Percentiles rank a stretch among this genome's conserved stretches.
Conservation (phyloP, 2,888 invertebrate genomes). For the Drosophila quinaria region DNA sequence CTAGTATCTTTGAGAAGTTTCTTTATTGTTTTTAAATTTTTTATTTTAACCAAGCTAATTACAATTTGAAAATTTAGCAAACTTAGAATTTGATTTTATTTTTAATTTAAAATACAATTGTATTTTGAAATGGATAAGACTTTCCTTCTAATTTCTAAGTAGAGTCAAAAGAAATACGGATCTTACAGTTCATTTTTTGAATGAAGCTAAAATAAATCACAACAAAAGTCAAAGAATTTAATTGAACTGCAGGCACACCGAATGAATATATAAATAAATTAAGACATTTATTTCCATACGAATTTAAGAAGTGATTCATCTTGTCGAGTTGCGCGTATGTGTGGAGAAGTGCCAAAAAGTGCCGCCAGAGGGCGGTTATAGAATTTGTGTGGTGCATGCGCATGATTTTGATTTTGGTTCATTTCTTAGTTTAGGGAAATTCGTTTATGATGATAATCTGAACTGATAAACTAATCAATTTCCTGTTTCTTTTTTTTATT, state of each 20-base stretch:
- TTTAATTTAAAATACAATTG: no score
- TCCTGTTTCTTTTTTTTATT: slow-evolving; percentile 1
- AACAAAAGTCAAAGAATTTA: background rate
- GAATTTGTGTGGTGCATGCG: slow-evolving; percentile 22
- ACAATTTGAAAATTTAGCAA: no score
- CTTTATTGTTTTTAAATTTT: background rate
- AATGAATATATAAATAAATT: background rate
- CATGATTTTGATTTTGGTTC: slow-evolving; percentile 44
- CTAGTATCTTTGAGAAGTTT: background rate
- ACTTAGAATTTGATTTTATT: no score
- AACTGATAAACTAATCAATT: slow-evolving; percentile 17
- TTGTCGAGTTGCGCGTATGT: background rate
- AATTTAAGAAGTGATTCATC: slow-evolving; percentile 1
- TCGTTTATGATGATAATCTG: background rate
- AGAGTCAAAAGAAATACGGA: no score
- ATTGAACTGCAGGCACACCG: background rate
- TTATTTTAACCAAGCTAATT: no score
- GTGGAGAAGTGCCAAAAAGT: slow-evolving; percentile 11
- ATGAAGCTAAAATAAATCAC: background rate
- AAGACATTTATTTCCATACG: background rate
- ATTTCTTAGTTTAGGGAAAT: slow-evolving; percentile 58
- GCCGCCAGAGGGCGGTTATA: slow-evolving; percentile 43
- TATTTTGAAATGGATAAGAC: no score
- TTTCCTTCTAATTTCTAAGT: no score
- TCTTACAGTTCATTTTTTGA: background rate